phyloP scores from a whole-genome alignment of 2,797 vertebrate genomes.

The Microtus agrestis region DNA sequence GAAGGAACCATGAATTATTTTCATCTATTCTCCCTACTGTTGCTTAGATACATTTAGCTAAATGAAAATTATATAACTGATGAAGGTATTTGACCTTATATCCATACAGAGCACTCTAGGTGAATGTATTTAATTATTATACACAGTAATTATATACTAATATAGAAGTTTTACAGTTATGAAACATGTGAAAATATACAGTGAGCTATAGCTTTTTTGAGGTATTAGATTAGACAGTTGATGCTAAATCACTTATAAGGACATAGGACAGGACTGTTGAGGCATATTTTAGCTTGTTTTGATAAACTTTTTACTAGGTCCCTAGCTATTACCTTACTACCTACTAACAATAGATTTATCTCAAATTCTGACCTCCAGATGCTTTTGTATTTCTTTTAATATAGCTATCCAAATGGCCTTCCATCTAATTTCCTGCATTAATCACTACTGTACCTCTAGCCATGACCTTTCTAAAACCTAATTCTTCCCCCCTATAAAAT shows the following conservation, averaged over 20 bases:
- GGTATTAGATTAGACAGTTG: neutral
- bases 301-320: neutral
- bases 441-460: neutral
- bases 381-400: neutral
- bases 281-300: neutral
- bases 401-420: neutral
- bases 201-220: neutral
- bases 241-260: neutral
- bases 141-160: slow-evolving; percentile 9
- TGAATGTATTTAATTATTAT: slow-evolving; percentile 46
- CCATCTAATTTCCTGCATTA: neutral
- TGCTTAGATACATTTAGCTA: slow-evolving; percentile 61
- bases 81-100: slow-evolving; percentile 60
- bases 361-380: neutral
- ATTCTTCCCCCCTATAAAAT: neutral
- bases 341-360: neutral
- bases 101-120: neutral
- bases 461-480: neutral
- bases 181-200: neutral
- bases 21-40: slow-evolving; percentile 51
- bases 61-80: slow-evolving; percentile 61
- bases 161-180: slow-evolving; percentile 3
- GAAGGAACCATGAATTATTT: slow-evolving; percentile 58
- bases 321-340: neutral
- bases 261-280: neutral